Base-by-base conservation (phyloP, 2,888 invertebrate species). In the Melanargia galathea region DNA sequence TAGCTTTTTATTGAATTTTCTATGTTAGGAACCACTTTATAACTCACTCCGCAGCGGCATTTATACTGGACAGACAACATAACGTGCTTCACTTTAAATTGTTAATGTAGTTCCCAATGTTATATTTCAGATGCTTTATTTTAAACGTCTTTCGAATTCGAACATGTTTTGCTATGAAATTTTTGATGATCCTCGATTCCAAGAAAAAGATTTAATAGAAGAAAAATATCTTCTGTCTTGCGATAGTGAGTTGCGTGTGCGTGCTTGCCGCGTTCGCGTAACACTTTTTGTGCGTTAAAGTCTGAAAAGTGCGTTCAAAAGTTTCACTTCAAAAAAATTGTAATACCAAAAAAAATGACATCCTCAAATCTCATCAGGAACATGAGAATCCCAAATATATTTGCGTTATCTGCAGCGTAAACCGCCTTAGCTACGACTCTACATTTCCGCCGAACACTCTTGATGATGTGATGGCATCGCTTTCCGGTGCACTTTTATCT, bases 1-100 rank as follows among this genome's bases (percentile, higher is more conserved):
- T 88, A 90, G 91, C 86, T 90, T 91, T 91, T 91, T 91, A 91
- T 91, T 90, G 90, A 91, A 88, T 91, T 91, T 90, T 88, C 90
- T 87, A 76, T 86, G 83, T 84, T 83, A 85, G 81, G n/a, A 82
- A 79, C 77, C 83, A 67, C 68, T 87, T 88, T 86, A 87, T 82
- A 83, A 84, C 82, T 83, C 77, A 76, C 77, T 76, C 72, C 73
- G 70, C 54, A 66, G 65, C 64, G 62, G 48, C 62, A 60, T 52
- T 56, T 65, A 70, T 70, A 69, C 58, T 63, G 51, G 43, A 54
- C 58, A 63, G 38, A 46, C 51, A 38, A 52, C 24, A 20, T 60
- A 60, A 62, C 22, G 65, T 62, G 58, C 60, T 63, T 30, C 60
- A 52, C 57, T 60, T 51, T 46, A 11, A 26, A 38, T 35, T 38